These are phyloP conservation scores for Piaya cayana DNA, from an alignment of 2,113 vertebrate genomes.

Conservation along the genomic window DNA sequence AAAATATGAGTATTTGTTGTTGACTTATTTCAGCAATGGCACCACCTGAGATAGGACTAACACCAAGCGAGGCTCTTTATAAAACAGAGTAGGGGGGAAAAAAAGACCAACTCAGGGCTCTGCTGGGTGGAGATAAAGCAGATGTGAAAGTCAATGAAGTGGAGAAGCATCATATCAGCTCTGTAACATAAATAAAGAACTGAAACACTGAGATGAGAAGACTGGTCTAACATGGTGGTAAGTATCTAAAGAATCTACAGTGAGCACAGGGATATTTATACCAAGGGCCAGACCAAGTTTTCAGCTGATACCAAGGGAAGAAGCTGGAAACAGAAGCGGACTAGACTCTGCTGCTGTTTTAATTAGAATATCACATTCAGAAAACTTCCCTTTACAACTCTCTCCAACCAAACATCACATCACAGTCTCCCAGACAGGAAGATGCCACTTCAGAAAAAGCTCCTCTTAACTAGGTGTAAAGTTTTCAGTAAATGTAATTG, in stretches of 20 bases:
- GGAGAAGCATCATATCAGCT: neutral
- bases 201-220: neutral
- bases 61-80: neutral
- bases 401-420: neutral
- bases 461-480: neutral
- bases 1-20: slow-evolving; percentile 1
- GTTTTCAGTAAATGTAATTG: neutral
- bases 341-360: neutral
- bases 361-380: neutral
- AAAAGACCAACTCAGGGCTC: neutral
- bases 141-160: neutral
- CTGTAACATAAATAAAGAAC: neutral
- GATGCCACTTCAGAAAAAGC: slow-evolving; percentile 60
- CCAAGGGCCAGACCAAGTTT: neutral
- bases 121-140: neutral
- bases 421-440: slow-evolving; percentile 42
- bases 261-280: neutral
- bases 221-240: neutral
- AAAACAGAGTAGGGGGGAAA: neutral
- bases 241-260: neutral
- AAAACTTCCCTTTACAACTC: neutral
- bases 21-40: neutral
- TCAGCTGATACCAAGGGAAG: neutral
- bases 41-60: neutral
- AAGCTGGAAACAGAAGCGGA: neutral